phyloP scores from a whole-genome alignment of 2,888 invertebrate genomes.

The Thymelicus sylvestris region DNA sequence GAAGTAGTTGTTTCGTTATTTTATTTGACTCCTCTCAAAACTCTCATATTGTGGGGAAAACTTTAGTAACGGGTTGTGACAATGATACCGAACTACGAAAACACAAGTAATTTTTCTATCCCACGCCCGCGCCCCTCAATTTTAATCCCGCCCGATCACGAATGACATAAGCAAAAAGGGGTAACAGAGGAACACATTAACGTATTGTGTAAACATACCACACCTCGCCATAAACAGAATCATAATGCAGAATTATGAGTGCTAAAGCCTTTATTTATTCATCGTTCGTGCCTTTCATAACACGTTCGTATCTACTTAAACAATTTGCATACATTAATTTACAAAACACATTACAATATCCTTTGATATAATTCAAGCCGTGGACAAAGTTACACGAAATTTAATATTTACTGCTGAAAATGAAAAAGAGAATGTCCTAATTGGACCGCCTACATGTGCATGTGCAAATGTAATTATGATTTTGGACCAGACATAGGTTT shows the following conservation, averaged over 20 bases:
- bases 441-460: conserved; percentile 29
- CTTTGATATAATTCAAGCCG: not conserved
- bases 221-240: not conserved
- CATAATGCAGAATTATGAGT: conserved; percentile 7
- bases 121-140: too few relatives aligned
- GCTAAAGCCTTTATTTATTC: conserved; percentile 9
- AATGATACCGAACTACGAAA: too few relatives aligned
- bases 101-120: too few relatives aligned
- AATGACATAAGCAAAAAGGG: too few relatives aligned
- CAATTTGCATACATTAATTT: conserved; percentile 4
- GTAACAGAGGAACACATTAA: too few relatives aligned
- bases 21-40: too few relatives aligned
- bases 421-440: conserved; percentile 30
- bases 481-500: conserved; percentile 24
- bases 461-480: conserved; percentile 33
- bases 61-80: too few relatives aligned
- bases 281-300: conserved; percentile 4
- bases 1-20: too few relatives aligned
- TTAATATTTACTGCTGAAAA: conserved; percentile 25
- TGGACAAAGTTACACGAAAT: conserved; percentile 16
- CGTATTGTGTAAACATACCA: not conserved
- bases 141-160: too few relatives aligned
- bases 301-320: conserved; percentile 9
- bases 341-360: conserved; percentile 1
- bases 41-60: too few relatives aligned